Base-by-base conservation (phyloP, 2,888 invertebrate species). In the Bombylius discolor region DNA sequence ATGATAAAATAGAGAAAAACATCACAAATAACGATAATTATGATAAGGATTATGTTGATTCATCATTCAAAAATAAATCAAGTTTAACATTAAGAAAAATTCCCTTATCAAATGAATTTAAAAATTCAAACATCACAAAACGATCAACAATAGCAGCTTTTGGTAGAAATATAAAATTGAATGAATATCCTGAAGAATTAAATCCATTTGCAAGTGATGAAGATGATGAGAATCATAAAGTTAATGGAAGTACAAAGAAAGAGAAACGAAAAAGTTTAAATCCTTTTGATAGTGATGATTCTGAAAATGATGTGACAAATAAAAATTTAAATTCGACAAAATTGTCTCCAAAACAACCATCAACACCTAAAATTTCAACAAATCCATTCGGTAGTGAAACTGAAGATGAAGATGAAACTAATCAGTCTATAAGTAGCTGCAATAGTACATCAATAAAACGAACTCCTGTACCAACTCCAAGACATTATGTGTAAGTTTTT, bases 201-300 rank as follows among this genome's bases (percentile, higher is more conserved):
- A 92, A 93, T 77, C 92, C 92, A 6, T 93, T 93, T 74, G 83
- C 80, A 44, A 85, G 84, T 62, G 87, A 87, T 56, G 79, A 79
- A 34, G 80, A 81, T 47, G 76, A 75, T 49, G 11, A 23, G 23
- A 14, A 33, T 32, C 14, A 8, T 36, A 4, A 44, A 9, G 14
- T 45, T 31, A 12, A 32, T 36, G 3, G 51, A 36, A 11, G n/a
- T 14, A 12, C 59, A 31, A 54, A 32, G 23, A 64, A 62, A 49
- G 65, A 64, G 60, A 51, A 57, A 53, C 42, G 55, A 36, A 58
- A 60, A 56, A 65, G 64, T 54, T 60, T 65, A 11, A 87, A 87
- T 77, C 86, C 86, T 4, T 86, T 87, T 67, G 83, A 81, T 42
- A 82, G 81, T 51, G 83, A 84, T 61, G 83, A 84, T 64, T 79